Percentiles rank a stretch among this genome's conserved stretches.
phyloP scores from a whole-genome alignment of 2,888 invertebrate species.

The Psylliodes chrysocephalus region DNA sequence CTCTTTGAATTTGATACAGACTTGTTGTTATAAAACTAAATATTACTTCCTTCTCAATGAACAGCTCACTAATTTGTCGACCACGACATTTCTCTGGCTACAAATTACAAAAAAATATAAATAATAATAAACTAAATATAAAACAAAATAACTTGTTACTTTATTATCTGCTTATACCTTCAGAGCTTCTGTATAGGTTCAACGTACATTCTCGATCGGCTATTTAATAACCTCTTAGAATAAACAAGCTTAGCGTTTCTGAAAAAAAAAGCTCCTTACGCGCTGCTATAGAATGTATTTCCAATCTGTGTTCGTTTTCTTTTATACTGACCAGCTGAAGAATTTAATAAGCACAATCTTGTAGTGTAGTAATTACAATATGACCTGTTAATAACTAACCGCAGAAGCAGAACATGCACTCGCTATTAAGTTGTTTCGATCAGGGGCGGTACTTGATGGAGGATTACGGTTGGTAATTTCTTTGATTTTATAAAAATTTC shows the following conservation, averaged over 20 bases:
- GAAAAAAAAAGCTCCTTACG: neutral
- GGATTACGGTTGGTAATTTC: too few relatives aligned
- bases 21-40: too few relatives aligned
- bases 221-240: constrained; percentile 9
- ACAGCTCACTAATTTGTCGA: too few relatives aligned
- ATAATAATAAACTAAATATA: neutral
- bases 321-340: constrained; percentile 13
- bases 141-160: neutral
- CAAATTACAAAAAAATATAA: neutral
- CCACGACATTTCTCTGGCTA: too few relatives aligned
- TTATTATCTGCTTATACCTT: neutral
- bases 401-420: constrained; percentile 35
- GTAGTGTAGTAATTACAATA: constrained; percentile 30
- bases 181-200: constrained; percentile 13
- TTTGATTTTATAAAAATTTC: too few relatives aligned
- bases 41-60: too few relatives aligned
- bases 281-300: neutral
- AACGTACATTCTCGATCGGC: neutral
- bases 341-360: constrained; percentile 16
- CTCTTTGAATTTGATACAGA: too few relatives aligned
- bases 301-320: constrained; percentile 9
- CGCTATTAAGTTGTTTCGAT: constrained; percentile 35
- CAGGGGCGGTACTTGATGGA: neutral
- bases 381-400: constrained; percentile 39
- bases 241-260: constrained; percentile 1